Base-by-base conservation (phyloP, 2,113 vertebrate genomes). In the Pangasianodon gigas region DNA sequence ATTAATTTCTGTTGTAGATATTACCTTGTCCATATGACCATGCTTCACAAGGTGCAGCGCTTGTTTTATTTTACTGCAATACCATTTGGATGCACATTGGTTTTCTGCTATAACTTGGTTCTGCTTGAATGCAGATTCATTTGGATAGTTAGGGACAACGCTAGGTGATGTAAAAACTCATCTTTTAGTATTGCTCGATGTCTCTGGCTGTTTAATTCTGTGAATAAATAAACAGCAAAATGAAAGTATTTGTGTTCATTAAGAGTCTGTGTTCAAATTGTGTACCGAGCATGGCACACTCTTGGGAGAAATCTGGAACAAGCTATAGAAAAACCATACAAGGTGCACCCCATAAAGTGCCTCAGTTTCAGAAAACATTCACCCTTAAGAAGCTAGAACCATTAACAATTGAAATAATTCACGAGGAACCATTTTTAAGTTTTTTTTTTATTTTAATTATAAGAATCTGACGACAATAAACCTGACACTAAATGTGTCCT, bases 1-100 rank as follows among this genome's bases (percentile, higher is more conserved):
- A 89, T 91, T 94, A 89, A 89, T 90, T 90, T 90, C 85, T 65
- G 89, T 87, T 82, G 75, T 84, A 41, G 67, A 89, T 90, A 90
- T 86, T 89, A 85, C 85, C 88, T 88, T 88, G 80, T 32, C 84
- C 37, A 26, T 52, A 86, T 82, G 80, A 81, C 51, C 65, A 69
- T 85, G 82, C 87, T 69, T 77, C 65, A 84, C 87, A 88, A 90
- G 75, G 19, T 88, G 79, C 41, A 21, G 52, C 67, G 26, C n/a
- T 71, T 74, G 18, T 81, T 87, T 81, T 80, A 48, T 84, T 89
- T 85, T 89, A 87, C 60, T 87, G 85, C 69, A 9, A 84, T 51
- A 74, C 69, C 69, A 86, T 87, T 90, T 89, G 88, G 81, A 87
- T 86, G 44, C 85, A 44, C 62, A 75, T 88, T 51, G n/a, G 83